phyloP scores from a whole-genome alignment of 2,888 invertebrate genomes.

The Nemoura dubitans region DNA sequence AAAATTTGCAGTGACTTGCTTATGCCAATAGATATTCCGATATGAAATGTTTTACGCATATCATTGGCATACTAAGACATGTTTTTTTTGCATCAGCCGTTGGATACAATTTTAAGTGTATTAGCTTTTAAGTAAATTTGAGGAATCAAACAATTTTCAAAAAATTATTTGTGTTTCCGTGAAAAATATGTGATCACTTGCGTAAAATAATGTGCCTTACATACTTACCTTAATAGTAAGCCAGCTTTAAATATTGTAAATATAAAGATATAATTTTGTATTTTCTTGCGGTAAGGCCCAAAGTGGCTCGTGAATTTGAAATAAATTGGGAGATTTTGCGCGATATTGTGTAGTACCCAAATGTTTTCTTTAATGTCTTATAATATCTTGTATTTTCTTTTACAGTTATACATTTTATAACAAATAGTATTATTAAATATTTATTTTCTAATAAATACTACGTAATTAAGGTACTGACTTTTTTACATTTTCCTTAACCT shows the following conservation, averaged over 20 bases:
- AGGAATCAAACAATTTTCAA: background rate
- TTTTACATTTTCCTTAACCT: background rate
- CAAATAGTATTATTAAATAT: background rate
- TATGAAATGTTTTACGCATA: too few relatives aligned
- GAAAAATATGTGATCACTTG: background rate
- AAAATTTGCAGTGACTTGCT: background rate
- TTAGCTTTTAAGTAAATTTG: background rate
- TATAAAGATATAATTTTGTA: background rate
- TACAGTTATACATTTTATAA: background rate
- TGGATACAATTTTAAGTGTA: too few relatives aligned
- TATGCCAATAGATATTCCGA: too few relatives aligned
- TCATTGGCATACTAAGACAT: too few relatives aligned
- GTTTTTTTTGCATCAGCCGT: too few relatives aligned
- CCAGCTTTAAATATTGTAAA: background rate
- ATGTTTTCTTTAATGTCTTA: background rate
- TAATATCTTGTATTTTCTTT: constrained; percentile 8
- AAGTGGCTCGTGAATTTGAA: background rate
- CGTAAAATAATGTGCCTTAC: background rate
- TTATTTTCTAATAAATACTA: background rate
- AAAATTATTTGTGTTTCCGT: background rate
- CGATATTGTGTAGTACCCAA: background rate
- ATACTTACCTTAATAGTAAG: background rate
- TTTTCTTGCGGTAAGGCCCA: background rate
- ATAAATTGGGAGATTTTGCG: background rate
- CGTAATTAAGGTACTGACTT: background rate